Percentiles rank a stretch among this genome's conserved stretches.
phyloP scores from a whole-genome alignment of 2,797 vertebrate species.

The Cossypha niveicapilla region DNA sequence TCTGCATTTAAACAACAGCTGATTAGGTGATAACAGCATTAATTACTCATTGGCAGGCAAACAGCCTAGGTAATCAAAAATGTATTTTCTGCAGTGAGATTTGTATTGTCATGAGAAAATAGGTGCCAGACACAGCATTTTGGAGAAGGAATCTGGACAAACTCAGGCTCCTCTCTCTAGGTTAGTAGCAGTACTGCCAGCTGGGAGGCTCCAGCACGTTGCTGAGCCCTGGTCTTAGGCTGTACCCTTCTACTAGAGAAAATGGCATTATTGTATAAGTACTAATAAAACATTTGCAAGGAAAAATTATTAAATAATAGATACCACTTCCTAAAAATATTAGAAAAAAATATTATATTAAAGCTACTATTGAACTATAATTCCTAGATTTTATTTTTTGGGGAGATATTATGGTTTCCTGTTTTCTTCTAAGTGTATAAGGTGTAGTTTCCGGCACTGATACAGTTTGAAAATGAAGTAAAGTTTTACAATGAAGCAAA shows the following conservation, averaged over 20 bases:
- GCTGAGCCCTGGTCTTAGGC: fast-evolving
- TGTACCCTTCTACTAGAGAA: not conserved
- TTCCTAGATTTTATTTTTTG: not conserved
- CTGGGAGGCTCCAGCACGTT: not conserved
- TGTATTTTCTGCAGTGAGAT: not conserved
- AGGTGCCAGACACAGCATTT: not conserved
- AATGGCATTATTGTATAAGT: not conserved
- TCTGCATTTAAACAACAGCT: constrained; percentile 7
- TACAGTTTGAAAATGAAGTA: constrained; percentile 6
- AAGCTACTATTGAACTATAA: not conserved
- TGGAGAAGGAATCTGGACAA: not conserved
- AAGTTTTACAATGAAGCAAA: not conserved
- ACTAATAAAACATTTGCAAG: not conserved
- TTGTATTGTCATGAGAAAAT: not conserved
- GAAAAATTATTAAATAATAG: not conserved
- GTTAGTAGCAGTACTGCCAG: not conserved
- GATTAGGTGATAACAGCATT: constrained; percentile 38
- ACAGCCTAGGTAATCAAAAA: constrained; percentile 25
- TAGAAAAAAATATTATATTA: not conserved
- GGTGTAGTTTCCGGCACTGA: not conserved
- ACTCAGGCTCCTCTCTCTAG: not conserved
- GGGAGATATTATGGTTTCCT: not conserved
- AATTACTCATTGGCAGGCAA: constrained; percentile 16
- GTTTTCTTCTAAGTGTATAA: not conserved
- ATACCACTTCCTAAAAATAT: not conserved